phyloP scores from a whole-genome alignment of 1,140 invertebrate species.

The Aphelenchoides besseyi region DNA sequence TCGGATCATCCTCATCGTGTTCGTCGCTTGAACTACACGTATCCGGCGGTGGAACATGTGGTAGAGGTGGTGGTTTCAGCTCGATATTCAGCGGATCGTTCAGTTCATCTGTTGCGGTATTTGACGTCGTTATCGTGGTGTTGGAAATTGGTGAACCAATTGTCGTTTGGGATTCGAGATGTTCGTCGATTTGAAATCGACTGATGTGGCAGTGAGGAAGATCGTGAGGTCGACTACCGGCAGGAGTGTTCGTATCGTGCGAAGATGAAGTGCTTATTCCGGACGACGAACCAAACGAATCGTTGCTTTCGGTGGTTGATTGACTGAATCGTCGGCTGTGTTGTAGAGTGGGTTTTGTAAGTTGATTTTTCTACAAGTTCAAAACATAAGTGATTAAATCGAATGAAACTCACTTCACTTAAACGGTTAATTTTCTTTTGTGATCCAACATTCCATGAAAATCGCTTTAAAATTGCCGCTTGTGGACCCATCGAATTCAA shows the following conservation, averaged over 20 bases:
- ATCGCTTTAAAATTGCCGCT: slow-evolving; percentile 52
- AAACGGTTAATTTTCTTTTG: slow-evolving; percentile 41
- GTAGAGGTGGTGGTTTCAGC: slow-evolving; percentile 33
- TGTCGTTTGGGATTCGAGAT: slow-evolving; percentile 19
- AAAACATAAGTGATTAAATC: not conserved
- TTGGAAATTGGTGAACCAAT: slow-evolving; percentile 23
- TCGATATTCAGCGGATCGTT: slow-evolving; percentile 33
- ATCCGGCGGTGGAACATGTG: slow-evolving; percentile 34
- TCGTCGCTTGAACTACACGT: slow-evolving; percentile 24
- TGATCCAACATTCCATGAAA: slow-evolving; percentile 57
- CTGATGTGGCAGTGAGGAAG: slow-evolving; percentile 8
- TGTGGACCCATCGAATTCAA: slow-evolving; percentile 25
- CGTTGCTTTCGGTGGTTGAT: slow-evolving; percentile 41
- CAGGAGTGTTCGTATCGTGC: slow-evolving; percentile 18
- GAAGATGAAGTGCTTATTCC: slow-evolving; percentile 45
- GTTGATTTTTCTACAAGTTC: not conserved
- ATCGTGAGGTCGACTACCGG: no score
- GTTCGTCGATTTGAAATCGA: slow-evolving; percentile 10
- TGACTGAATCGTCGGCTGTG: slow-evolving; percentile 51
- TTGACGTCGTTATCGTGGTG: slow-evolving; percentile 20
- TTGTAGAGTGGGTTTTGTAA: slow-evolving; percentile 19
- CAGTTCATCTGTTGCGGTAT: slow-evolving; percentile 18
- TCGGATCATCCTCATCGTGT: slow-evolving; percentile 27
- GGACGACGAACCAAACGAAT: slow-evolving; percentile 51
- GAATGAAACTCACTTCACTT: not conserved